Evolutionary conservation across 30 jellyfish, hydroid and myxozoan species (phyloP).

Genomic region (Aurelia sp.): DNA sequence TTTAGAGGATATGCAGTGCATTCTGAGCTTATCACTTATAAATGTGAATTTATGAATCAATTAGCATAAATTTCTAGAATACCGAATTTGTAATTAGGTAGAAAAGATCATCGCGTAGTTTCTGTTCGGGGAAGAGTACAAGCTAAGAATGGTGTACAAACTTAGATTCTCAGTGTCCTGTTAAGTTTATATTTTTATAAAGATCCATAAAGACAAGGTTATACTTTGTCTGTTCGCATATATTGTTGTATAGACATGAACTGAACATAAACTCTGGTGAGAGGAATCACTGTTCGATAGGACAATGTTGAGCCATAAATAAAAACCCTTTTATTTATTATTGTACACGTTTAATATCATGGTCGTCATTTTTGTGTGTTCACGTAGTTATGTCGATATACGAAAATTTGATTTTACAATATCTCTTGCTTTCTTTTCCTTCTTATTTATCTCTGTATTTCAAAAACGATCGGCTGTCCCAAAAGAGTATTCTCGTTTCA

Average conservation of each 20-base stretch:
- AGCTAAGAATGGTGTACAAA: conserved; percentile 59
- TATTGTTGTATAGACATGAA: conserved; percentile 53
- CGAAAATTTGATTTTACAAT: conserved; percentile 40
- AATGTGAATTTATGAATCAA: too few species aligned
- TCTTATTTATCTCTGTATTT: too few species aligned
- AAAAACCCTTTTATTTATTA: conserved; percentile 2
- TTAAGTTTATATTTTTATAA: conserved; percentile 74
- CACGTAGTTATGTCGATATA: conserved; percentile 71
- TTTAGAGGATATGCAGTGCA: background rate
- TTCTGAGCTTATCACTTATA: too few species aligned
- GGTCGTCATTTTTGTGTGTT: conserved; percentile 65
- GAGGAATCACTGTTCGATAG: conserved; percentile 67
- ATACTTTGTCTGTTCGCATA: conserved; percentile 50
- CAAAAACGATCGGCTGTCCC: too few species aligned
- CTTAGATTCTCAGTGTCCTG: conserved; percentile 57
- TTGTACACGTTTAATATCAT: conserved; percentile 40
- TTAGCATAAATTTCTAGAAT: too few species aligned
- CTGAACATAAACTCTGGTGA: conserved; percentile 35
- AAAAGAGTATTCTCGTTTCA: too few species aligned
- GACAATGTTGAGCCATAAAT: conserved; percentile 21
- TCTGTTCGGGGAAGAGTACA: conserved; percentile 8
- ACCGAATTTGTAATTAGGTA: too few species aligned
- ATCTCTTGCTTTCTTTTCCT: background rate
- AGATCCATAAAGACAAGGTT: conserved; percentile 48
- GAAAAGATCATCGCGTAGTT: background rate